Base-by-base conservation (phyloP, 2,888 invertebrate genomes). In the Tyria jacobaeae region DNA sequence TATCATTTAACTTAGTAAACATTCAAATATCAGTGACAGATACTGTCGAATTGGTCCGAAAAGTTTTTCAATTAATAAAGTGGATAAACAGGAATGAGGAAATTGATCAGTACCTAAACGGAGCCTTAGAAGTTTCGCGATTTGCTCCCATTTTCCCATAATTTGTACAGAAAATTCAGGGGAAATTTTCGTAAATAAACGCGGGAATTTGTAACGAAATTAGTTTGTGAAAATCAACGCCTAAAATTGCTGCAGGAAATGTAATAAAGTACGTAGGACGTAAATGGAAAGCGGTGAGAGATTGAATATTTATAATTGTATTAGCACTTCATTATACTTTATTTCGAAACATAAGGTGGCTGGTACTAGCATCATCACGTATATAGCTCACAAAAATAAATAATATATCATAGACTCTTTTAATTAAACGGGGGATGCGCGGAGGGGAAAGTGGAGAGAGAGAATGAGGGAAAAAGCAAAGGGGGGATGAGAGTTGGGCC, bases 31-130 rank as follows among this genome's bases (percentile, higher is more conserved):
- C 3, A 31, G 34, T 31, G 1, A n/a, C 4, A 39, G 24, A 41
- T 51, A n/a, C 41, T 31, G 24, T 57, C 41, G 41, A 52, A 52
- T 48, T 57, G 41, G 60, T 64, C 58, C 50, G 59, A 47, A 64
- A 76, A 80, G 75, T 77, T 78, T 78, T 80, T 80, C 73, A 78
- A 80, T 78, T 80, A 77, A 74, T 74, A 62, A 57, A 62, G 15
- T 52, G 31, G 9, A 48, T 60, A 54, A 70, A 71, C 70, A 73
- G 41, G 53, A 49, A 39, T 66, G 24, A 27, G 39, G 53, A 50
- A 52, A 31, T 63, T 59, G 61, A 62, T 55, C 57, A 70, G 64
- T 51, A 37, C 25, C 51, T 62, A 59, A 57, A 44, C 24, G 53
- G 41, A 34, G 49, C 44, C 47, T 49, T n/a, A 41, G 54, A 59